These are phyloP conservation scores for Leptodactylus fuscus DNA, from an alignment of 2,113 vertebrate genomes.

Conservation along the genomic window DNA sequence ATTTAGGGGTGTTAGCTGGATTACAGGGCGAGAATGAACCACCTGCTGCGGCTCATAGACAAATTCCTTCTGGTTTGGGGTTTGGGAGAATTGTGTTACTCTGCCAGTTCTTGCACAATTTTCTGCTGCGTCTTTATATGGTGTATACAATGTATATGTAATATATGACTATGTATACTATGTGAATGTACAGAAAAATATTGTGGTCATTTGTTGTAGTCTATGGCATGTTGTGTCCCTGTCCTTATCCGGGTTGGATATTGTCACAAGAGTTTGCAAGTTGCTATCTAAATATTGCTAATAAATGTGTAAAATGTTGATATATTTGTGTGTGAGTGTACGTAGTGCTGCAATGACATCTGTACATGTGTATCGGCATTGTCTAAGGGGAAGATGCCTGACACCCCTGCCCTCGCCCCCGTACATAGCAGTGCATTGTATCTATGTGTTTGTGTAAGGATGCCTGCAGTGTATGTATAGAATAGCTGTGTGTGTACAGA, in stretches of 20 bases:
- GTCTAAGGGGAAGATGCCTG: too few species aligned
- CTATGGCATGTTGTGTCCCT: too few species aligned
- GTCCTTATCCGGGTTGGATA: not conserved
- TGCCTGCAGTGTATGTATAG: slow-evolving; percentile 9
- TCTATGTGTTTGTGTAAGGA: not conserved
- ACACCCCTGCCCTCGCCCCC: not conserved
- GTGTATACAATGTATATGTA: too few species aligned
- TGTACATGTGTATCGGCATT: too few species aligned
- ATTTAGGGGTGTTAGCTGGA: slow-evolving; percentile 19
- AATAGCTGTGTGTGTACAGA: not conserved
- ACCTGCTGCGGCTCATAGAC: slow-evolving; percentile 24
- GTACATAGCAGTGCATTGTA: slow-evolving; percentile 11
- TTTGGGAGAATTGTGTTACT: not conserved
- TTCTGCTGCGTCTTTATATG: not conserved
- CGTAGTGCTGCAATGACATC: too few species aligned
- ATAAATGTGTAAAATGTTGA: not conserved
- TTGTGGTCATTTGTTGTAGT: too few species aligned
- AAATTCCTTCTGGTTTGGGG: slow-evolving; percentile 10
- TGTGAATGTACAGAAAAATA: too few species aligned
- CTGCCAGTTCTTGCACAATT: not conserved
- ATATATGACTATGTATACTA: too few species aligned
- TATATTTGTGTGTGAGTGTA: too few species aligned
- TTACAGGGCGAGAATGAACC: slow-evolving; percentile 33
- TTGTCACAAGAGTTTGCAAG: not conserved
- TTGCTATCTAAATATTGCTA: not conserved